phyloP scores from a whole-genome alignment of 2,113 vertebrate species.

The Dendrocopos noguchii region DNA sequence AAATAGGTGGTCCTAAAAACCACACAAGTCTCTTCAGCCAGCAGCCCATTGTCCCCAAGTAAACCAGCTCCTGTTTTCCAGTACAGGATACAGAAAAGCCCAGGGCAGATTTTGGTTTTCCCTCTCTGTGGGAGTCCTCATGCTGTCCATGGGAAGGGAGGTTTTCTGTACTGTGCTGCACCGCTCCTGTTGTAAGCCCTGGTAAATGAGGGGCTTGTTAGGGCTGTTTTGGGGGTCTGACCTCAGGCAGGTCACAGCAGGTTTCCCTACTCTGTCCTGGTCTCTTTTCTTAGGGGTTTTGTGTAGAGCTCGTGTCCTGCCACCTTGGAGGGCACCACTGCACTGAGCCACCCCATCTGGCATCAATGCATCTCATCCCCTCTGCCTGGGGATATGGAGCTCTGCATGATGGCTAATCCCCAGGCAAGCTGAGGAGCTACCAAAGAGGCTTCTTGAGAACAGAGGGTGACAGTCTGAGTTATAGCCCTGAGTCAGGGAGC shows the following conservation, averaged over 20 bases:
- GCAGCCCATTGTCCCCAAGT: neutral
- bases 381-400: fast-evolving
- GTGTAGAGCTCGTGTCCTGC: neutral
- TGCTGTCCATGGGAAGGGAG: fast-evolving
- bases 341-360: fast-evolving
- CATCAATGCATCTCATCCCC: neutral
- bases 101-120: neutral
- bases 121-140: fast-evolving
- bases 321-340: neutral
- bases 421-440: neutral
- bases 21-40: neutral
- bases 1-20: neutral
- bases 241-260: neutral
- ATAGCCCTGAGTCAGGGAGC: neutral
- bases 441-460: neutral
- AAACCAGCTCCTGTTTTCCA: neutral
- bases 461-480: constrained; percentile 1
- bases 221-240: fast-evolving
- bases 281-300: neutral
- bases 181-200: neutral
- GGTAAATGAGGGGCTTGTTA: fast-evolving
- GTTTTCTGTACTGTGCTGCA: fast-evolving
- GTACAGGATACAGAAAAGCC: neutral
- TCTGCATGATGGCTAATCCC: neutral
- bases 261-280: neutral